Conservation (phyloP, 2,113 vertebrate genomes). For the Cyanistes caeruleus region DNA sequence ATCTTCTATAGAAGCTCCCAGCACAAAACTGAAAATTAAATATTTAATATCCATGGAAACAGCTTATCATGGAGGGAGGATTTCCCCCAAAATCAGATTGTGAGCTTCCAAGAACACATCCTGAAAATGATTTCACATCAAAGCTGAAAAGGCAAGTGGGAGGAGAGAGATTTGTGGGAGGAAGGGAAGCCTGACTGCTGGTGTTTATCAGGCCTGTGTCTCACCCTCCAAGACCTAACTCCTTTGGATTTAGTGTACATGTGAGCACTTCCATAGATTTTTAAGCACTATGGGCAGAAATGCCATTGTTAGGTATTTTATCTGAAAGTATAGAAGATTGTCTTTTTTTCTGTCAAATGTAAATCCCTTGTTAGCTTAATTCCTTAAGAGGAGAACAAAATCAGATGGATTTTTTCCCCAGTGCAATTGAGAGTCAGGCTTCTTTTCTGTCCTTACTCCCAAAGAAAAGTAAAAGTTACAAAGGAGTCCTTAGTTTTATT, state of each 20-base stretch:
- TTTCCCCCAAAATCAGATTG: slow-evolving; percentile 8
- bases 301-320: slow-evolving; percentile 4
- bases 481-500: neutral
- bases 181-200: neutral
- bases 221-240: neutral
- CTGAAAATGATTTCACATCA: neutral
- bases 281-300: neutral
- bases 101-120: neutral
- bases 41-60: slow-evolving; percentile 37
- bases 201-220: neutral
- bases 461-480: neutral
- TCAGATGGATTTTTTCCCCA: neutral
- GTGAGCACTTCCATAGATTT: neutral
- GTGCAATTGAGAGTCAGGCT: neutral
- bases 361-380: slow-evolving; percentile 46
- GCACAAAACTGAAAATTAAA: slow-evolving; percentile 4
- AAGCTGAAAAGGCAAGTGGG: neutral
- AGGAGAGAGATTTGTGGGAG: neutral
- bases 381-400: neutral
- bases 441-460: neutral
- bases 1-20: neutral
- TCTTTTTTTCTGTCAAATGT: slow-evolving; percentile 38
- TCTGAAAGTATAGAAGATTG: neutral
- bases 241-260: neutral
- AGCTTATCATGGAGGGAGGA: neutral